Percentiles rank a stretch among this genome's conserved stretches.
Evolutionary conservation across 2,797 vertebrate genomes (phyloP).

Genomic region (Fundulus diaphanus): DNA sequence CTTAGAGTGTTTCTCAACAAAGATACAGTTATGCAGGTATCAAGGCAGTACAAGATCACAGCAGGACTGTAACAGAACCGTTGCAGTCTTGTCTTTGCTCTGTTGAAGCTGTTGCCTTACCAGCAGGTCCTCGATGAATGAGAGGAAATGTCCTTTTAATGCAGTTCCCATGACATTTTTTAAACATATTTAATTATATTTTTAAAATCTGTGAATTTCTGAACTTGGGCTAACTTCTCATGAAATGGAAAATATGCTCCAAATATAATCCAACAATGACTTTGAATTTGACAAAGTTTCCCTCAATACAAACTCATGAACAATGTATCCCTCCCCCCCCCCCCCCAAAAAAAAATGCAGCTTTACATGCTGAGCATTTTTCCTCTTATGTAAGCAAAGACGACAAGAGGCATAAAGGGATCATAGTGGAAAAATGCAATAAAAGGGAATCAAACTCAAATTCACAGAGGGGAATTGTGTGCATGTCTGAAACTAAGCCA

Average conservation of each 20-base stretch:
- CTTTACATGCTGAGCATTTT: constrained; percentile 30
- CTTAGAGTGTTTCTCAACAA: constrained; percentile 28
- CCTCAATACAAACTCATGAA: constrained; percentile 52
- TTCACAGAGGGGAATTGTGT: constrained; percentile 57
- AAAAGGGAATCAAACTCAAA: constrained; percentile 60
- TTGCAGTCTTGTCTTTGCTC: constrained; percentile 42
- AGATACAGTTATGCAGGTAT: constrained; percentile 14
- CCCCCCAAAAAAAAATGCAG: constrained; percentile 36
- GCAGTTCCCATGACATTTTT: constrained; percentile 42
- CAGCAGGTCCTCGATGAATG: constrained; percentile 48
- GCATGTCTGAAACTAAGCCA: constrained; percentile 49
- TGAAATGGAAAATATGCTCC: constrained; percentile 30
- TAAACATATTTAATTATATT: constrained; percentile 41
- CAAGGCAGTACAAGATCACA: constrained; percentile 43
- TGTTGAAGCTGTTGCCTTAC: constrained; percentile 39
- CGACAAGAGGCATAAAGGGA: constrained; percentile 61
- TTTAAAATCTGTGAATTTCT: constrained; percentile 53
- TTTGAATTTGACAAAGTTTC: constrained; percentile 68
- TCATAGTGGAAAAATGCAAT: constrained; percentile 53
- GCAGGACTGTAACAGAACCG: constrained; percentile 43
- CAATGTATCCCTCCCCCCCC: background rate
- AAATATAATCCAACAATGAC: constrained; percentile 57
- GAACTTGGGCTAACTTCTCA: constrained; percentile 21
- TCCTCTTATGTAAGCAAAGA: constrained; percentile 41
- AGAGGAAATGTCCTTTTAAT: constrained; percentile 29